A percentile compares a stretch with the other conserved stretches of the same genome.
Conservation (phyloP, 2,113 vertebrate species). For the Echinops telfairi region DNA sequence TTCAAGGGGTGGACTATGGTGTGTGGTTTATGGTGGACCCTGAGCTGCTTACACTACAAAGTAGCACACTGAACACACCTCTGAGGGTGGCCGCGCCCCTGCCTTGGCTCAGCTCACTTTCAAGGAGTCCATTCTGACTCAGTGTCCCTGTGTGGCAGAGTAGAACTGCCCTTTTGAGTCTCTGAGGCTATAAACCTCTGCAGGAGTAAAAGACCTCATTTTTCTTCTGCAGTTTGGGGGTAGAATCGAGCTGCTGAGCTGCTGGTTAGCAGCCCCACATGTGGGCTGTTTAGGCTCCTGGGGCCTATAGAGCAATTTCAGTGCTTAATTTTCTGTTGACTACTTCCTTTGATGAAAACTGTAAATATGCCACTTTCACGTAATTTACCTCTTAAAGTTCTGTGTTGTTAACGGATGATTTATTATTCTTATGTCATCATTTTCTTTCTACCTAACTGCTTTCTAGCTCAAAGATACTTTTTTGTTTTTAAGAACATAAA, state of each 20-base stretch:
- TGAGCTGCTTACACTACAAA: neutral
- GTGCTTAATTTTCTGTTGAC: neutral
- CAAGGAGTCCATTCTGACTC: no score
- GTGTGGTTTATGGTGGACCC: neutral
- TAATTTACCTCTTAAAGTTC: slow-evolving; percentile 39
- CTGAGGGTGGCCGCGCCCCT: neutral
- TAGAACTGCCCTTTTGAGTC: no score
- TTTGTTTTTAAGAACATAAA: neutral
- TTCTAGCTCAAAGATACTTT: neutral
- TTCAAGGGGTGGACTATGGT: neutral
- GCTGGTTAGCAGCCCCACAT: no score
- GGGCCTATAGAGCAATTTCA: neutral
- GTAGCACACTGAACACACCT: neutral
- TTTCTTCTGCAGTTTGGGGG: no score
- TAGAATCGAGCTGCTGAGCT: no score
- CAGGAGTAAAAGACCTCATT: no score
- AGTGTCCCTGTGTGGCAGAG: no score
- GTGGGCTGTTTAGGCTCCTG: no score
- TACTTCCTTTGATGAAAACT: slow-evolving; percentile 16
- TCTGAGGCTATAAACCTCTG: no score
- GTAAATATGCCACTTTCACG: neutral
- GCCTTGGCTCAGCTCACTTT: neutral
- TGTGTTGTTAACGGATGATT: neutral
- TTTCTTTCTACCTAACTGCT: neutral
- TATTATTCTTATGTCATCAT: neutral